Percentiles rank a stretch among this genome's conserved stretches.
Evolutionary conservation across 2,113 vertebrate species (phyloP).

Genomic region (Tragulus kanchil): DNA sequence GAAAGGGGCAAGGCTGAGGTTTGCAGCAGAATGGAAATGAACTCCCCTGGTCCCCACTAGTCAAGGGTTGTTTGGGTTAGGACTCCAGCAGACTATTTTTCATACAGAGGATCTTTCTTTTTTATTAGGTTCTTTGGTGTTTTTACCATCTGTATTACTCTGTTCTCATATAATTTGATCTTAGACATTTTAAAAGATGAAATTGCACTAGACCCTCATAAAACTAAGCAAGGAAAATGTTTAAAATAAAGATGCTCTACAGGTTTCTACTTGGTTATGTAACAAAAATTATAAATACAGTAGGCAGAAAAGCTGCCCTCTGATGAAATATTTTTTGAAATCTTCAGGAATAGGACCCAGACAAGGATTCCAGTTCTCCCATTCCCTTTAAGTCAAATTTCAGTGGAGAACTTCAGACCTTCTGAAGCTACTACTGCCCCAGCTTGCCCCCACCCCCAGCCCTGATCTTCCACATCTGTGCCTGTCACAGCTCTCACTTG

Average conservation of each 20-base stretch:
- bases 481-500: not conserved
- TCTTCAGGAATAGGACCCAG: not conserved
- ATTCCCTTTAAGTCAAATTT: not conserved
- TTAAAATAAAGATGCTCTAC: not conserved
- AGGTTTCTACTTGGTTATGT: not conserved
- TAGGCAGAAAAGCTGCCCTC: not conserved
- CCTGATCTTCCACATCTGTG: not conserved
- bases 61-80: not conserved
- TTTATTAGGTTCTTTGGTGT: slow-evolving; percentile 12
- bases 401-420: not conserved
- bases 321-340: not conserved
- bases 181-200: slow-evolving; percentile 59
- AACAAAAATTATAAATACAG: slow-evolving; percentile 41
- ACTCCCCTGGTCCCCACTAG: not conserved
- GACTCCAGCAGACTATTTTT: not conserved
- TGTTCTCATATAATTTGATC: slow-evolving; percentile 46
- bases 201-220: slow-evolving; percentile 39
- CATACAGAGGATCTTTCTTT: not conserved
- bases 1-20: not conserved
- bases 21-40: not conserved
- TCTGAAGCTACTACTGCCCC: not conserved
- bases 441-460: too few relatives aligned
- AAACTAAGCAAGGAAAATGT: slow-evolving; percentile 40
- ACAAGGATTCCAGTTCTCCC: not conserved
- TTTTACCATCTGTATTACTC: not conserved